Base-by-base conservation (phyloP, 2,888 invertebrate species). In the Agonopterix alstromeriana region DNA sequence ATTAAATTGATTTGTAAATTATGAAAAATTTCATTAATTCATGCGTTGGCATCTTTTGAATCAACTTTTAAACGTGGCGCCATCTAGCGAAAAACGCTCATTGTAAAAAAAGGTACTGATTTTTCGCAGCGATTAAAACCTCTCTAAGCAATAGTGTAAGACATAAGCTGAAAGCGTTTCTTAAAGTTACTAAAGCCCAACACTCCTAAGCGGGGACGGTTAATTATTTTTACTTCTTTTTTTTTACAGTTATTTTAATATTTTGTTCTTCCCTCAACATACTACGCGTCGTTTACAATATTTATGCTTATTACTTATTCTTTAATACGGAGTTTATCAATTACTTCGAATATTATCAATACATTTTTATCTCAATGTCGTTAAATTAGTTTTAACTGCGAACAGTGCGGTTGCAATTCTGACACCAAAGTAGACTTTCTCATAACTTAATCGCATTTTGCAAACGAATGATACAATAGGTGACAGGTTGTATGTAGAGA, bases 271-370 rank as follows among this genome's bases (percentile, higher is more conserved):
- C 10, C 38, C 10, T 60, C 56, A 69, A 70, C 69, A 65, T 61
- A 27, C 70, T 74, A 74, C 68, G 61, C 67, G 58, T 72, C 61
- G 67, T 73, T 68, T 76, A 71, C 69, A 70, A 75, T 73, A 42
- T 68, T 81, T 79, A 82, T 70, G 74, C 79, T 86, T 85, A 86
- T 79, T 81, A 84, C 74, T 76, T 80, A 81, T 72, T 56, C 65
- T 65, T 62, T 54, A 27, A 62, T 62, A 67, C 53, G 61, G 47
- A 65, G 59, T 61, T 57, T 63, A 60, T 65, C 41, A 52, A 45
- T 47, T 51, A 51, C 42, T 61, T 63, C 60, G 59, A 63, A 64
- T 65, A 66, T 66, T 65, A 67, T 60, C 60, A 64, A 64, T 63
- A 63, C 61, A 62, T 63, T 60, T 55, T 56, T 61, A 64, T 60